Base-by-base conservation (phyloP, 2,888 invertebrate species). In the Galerucella pusilla region DNA sequence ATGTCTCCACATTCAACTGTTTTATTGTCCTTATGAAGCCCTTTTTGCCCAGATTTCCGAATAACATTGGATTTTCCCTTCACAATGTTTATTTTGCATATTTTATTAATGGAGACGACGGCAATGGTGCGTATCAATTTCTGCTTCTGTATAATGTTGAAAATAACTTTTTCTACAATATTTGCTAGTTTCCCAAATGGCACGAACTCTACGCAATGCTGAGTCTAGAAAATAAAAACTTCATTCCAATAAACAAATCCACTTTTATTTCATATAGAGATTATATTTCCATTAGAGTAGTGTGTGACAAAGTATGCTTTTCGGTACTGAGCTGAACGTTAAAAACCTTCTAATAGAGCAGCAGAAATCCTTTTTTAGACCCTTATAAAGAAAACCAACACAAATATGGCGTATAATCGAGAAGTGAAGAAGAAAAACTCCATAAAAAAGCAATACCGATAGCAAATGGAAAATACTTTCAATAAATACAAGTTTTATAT, bases 51-150 rank as follows among this genome's bases (percentile, higher is more conserved):
- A 77, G 76, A 78, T 80, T 80, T 79, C 78, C 78, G 78, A 80
- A 80, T 78, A 79, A 78, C 80, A 80, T 81, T 78, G 78, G 79
- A 79, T 79, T 81, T 79, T 76, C 80, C 77, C 78, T 81, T 76
- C 79, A 75, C 77, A 65, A 72, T 60, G 80, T 82, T 83, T 83
- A 81, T 83, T 84, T 84, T 83, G 81, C 82, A 84, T 84, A 83
- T 84, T 84, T 84, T 84, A 83, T 84, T 84, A 84, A 84, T 83
- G 81, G 81, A 75, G 76, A 74, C 74, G 76, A 74, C 68, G 77
- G 75, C 63, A 72, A 68, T 71, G 16, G 68, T 70, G 77, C 80
- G 80, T 80, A 77, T 79, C 79, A 78, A 80, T n/a, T 52, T n/a
- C n/a, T 52, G n/a, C 5, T n/a, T 14, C 52, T 52, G 14, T 52